Percentiles rank a stretch among this genome's conserved stretches.
phyloP scores from a whole-genome alignment of 2,113 vertebrate species.

The Sinocyclocheilus rhinocerous region DNA sequence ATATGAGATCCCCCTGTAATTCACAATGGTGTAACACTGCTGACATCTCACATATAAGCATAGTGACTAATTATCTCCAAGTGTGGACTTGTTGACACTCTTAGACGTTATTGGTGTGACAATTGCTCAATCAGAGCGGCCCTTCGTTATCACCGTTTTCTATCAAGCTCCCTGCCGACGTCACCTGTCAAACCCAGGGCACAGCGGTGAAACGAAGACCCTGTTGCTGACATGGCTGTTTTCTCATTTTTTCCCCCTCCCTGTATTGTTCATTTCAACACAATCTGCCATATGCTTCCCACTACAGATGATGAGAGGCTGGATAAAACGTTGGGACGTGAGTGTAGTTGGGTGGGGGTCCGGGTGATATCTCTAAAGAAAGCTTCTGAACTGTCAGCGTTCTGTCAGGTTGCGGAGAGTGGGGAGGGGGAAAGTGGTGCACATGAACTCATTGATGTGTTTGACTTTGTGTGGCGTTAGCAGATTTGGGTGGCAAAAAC shows the following conservation, averaged over 20 bases:
- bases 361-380: conserved; percentile 77
- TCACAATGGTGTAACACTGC: conserved; percentile 36
- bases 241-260: conserved; percentile 72
- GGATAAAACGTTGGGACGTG: conserved; percentile 87
- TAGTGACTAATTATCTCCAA: conserved; percentile 66
- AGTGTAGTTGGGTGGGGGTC: conserved; percentile 77
- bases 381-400: conserved; percentile 92
- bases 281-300: conserved; percentile 93
- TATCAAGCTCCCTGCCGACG: conserved; percentile 75
- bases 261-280: conserved; percentile 88
- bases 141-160: conserved; percentile 77
- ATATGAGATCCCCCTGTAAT: conserved; percentile 32
- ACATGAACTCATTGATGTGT: conserved; percentile 80
- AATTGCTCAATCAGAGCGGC: conserved; percentile 71
- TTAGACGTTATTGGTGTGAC: conserved; percentile 56
- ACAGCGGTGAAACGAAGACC: conserved; percentile 83
- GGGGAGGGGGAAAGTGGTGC: conserved; percentile 79
- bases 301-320: conserved; percentile 83
- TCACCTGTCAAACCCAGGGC: conserved; percentile 88
- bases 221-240: conserved; percentile 92
- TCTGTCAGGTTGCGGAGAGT: conserved; percentile 86
- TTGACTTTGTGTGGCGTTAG: conserved; percentile 88
- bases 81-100: conserved; percentile 69
- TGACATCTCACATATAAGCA: conserved; percentile 51
- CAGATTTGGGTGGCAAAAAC: conserved; percentile 82